Conservation (phyloP, 1,140 invertebrate genomes). For the Caenorhabditis briggsae region DNA sequence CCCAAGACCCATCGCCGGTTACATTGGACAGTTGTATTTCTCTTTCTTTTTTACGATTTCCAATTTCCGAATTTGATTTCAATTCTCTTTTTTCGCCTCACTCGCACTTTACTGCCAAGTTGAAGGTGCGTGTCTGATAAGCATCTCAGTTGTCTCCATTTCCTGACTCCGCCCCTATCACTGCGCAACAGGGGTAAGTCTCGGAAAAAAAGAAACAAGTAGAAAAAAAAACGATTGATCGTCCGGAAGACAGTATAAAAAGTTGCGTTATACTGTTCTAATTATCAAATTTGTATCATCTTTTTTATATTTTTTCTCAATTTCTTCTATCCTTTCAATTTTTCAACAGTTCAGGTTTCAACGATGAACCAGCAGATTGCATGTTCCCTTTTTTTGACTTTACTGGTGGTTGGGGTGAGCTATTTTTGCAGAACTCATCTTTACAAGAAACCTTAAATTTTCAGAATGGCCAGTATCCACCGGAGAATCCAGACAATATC, state of each 20-base stretch:
- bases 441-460: neutral
- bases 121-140: slow-evolving; percentile 42
- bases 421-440: no score
- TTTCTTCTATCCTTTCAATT: neutral
- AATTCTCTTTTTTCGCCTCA: neutral
- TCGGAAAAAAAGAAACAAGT: neutral
- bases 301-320: neutral
- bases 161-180: neutral
- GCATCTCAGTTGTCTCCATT: slow-evolving; percentile 27
- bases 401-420: no score
- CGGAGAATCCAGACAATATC: neutral
- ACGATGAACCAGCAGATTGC: no score
- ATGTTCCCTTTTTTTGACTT: no score
- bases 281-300: neutral
- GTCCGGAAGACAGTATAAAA: neutral
- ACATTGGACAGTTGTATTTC: slow-evolving; percentile 9
- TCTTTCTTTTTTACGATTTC: slow-evolving; percentile 22
- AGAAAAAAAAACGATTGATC: neutral
- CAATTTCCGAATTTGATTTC: slow-evolving; percentile 32
- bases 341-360: no score
- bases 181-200: no score
- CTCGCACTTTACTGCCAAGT: neutral
- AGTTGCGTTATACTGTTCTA: neutral
- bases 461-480: neutral
- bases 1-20: slow-evolving; percentile 10